Conservation (phyloP, 2,888 invertebrate species). For the Ormyrus rosae region DNA sequence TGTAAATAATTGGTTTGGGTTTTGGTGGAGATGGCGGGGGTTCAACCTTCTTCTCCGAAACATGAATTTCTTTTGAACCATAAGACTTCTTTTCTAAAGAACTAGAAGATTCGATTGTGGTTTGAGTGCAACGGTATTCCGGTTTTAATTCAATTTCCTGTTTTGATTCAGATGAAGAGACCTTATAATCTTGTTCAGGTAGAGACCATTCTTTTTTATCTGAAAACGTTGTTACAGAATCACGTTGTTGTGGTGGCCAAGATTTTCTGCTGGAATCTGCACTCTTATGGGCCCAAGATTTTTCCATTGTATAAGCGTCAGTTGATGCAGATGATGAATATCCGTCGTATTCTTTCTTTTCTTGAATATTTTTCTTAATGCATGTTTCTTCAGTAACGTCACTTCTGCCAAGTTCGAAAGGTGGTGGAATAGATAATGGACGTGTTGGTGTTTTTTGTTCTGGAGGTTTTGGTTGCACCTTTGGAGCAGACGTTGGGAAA, state of each 20-base stretch:
- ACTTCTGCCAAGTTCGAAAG: slow-evolving; percentile 66
- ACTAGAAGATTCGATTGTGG: slow-evolving; percentile 70
- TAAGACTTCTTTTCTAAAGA: slow-evolving; percentile 70
- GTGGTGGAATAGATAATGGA: slow-evolving; percentile 67
- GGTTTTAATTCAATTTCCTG: slow-evolving; percentile 68
- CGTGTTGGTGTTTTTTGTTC: slow-evolving; percentile 58
- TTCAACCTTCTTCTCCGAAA: slow-evolving; percentile 63
- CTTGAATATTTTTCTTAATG: slow-evolving; percentile 63
- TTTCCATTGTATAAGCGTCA: slow-evolving; percentile 83
- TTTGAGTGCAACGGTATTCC: slow-evolving; percentile 68
- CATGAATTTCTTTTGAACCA: slow-evolving; percentile 67
- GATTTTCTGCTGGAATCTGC: slow-evolving; percentile 76
- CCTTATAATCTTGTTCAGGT: slow-evolving; percentile 69
- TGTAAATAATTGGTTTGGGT: slow-evolving; percentile 73
- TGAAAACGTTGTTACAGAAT: slow-evolving; percentile 65
- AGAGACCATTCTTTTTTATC: slow-evolving; percentile 69
- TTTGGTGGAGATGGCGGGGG: slow-evolving; percentile 63
- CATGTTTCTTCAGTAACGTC: slow-evolving; percentile 64
- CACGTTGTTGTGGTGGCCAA: slow-evolving; percentile 75
- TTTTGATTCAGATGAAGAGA: slow-evolving; percentile 66
- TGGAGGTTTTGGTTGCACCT: slow-evolving; percentile 57
- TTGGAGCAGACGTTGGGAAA: slow-evolving; percentile 73
- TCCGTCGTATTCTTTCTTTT: slow-evolving; percentile 60
- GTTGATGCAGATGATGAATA: slow-evolving; percentile 76
- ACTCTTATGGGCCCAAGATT: slow-evolving; percentile 80